These are phyloP conservation scores for Pollimyrus isidori DNA, from an alignment of 2,113 vertebrate genomes.

Conservation along the genomic window DNA sequence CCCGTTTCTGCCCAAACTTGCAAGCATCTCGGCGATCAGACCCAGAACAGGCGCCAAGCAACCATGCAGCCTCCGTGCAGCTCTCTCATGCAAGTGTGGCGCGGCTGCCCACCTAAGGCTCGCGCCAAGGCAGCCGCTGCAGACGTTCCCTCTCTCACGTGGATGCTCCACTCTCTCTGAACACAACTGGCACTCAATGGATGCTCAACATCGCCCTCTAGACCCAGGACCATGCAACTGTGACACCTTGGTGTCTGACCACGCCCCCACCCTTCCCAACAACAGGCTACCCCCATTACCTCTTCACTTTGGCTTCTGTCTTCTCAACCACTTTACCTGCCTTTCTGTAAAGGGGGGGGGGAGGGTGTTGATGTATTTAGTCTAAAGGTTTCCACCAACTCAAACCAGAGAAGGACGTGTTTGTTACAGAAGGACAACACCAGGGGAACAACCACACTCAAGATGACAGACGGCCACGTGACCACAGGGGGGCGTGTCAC, in stretches of 20 bases:
- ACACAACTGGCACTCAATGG: not conserved
- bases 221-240: not conserved
- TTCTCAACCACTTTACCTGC: conserved; percentile 33
- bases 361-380: not conserved
- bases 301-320: conserved; percentile 34
- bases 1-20: not conserved
- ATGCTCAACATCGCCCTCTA: not conserved
- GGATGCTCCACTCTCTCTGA: not conserved
- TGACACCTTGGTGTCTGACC: not conserved
- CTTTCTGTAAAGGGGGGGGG: conserved; percentile 48
- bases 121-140: not conserved
- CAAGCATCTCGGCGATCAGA: not conserved
- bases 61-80: not conserved
- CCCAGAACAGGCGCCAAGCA: not conserved
- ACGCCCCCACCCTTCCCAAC: no score
- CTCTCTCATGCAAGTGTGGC: not conserved
- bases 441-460: not conserved
- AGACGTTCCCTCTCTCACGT: not conserved
- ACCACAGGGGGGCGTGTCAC: not conserved
- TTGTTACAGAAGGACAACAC: not conserved
- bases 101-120: not conserved
- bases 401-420: not conserved
- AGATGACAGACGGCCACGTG: not conserved
- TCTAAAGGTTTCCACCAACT: not conserved
- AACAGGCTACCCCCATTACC: conserved; percentile 24